Evolutionary conservation across 2,888 invertebrate genomes (phyloP).

Genomic region (Ferrisia virgata): DNA sequence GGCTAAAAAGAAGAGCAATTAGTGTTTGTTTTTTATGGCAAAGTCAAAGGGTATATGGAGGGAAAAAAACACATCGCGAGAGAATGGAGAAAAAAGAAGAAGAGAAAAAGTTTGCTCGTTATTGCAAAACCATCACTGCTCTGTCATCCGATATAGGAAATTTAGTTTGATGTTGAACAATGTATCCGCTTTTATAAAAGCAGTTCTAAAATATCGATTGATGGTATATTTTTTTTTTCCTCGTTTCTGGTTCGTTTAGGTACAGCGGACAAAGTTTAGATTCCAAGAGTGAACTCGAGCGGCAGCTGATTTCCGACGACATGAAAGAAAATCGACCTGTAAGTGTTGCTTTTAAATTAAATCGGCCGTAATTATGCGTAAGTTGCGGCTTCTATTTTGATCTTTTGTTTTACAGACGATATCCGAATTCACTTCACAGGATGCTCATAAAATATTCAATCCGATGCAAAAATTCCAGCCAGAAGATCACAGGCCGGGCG

Average conservation of each 20-base stretch:
- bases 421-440: neutral
- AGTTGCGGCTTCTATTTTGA: neutral
- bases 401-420: neutral
- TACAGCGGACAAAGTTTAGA: constrained; percentile 18
- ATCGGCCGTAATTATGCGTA: neutral
- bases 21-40: neutral
- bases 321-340: constrained; percentile 25
- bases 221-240: neutral
- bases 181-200: constrained; percentile 15
- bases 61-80: neutral
- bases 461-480: neutral
- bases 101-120: constrained; percentile 16
- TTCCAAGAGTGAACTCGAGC: neutral
- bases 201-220: constrained; percentile 2
- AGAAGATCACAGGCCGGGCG: neutral
- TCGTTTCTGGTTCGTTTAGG: neutral
- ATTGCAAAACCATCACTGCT: constrained; percentile 22
- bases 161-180: constrained; percentile 21
- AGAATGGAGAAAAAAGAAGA: neutral
- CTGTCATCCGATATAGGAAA: constrained; percentile 19
- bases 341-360: neutral
- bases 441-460: neutral
- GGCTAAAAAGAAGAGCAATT: neutral
- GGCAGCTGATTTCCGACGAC: constrained; percentile 4
- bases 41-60: neutral